Evolutionary conservation across 2,888 invertebrate genomes (phyloP), one percentile per base, ranked within the genome.

Genomic region (Trypoxylon attenuatum): DNA sequence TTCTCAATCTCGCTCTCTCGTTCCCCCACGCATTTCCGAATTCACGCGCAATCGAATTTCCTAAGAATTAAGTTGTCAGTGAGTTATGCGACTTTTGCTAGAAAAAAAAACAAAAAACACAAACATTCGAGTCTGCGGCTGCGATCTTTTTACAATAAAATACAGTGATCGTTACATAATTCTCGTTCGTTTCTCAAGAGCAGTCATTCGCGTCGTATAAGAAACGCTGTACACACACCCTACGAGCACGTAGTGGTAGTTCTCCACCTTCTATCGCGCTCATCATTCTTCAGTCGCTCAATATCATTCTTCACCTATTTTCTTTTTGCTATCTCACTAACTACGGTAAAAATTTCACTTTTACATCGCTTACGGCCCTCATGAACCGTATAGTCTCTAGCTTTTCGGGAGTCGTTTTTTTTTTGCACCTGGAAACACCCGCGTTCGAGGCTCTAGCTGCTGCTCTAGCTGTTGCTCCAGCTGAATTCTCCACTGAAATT

Each of bases 71-170:
- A 53, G 49, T 71, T 67, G 47, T 69, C 73, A 76, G 76, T 73
- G 71, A 71, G 65, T 75, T 75, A 69, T 71, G 65, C 66, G 67
- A 73, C 73, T 72, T 81, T 50, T 78, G 80, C 25, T 25, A 25
- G 13, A 33, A 33, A 33, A 13, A 33, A 33, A 33, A 33, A 13
- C 33, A 8, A 33, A n/a, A n/a, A n/a, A n/a, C n/a, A 82, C 78
- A 83, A 82, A 81, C 84, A 81, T 77, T 73, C 71, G 76, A 81
- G 79, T 79, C 71, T 76, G 77, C 71, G 63, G 55, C 74, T 72
- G 52, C 55, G 49, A 55, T 53, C 64, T 67, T 69, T 73, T 29
- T 84, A 84, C 83, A 84, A 79, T 85, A 84, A 84, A 84, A 85
- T 84, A 85, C 84, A 84, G 78, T 74, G 79, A 81, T 78, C 76